Evolutionary conservation across 2,113 vertebrate species (phyloP).

Genomic region (Tylochromis polylepis): DNA sequence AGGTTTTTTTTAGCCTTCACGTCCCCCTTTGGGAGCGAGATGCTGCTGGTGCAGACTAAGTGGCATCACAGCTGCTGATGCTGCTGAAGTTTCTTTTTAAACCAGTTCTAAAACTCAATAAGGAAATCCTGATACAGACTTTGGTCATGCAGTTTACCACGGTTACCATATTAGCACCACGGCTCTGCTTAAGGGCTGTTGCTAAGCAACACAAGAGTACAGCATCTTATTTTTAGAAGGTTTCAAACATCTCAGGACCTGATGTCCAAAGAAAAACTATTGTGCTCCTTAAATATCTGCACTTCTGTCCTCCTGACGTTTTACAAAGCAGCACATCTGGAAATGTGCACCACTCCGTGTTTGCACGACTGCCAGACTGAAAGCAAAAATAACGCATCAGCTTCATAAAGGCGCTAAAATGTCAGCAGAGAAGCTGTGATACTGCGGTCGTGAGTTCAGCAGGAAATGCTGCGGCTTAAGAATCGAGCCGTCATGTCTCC

Average conservation of each 20-base stretch:
- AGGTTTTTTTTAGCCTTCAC: not conserved
- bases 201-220: constrained; percentile 41
- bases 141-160: not conserved
- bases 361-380: not conserved
- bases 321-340: not conserved
- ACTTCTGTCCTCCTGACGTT: not conserved
- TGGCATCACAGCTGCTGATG: not conserved
- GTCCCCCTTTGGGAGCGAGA: not conserved
- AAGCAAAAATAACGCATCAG: not conserved
- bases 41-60: not conserved
- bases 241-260: constrained; percentile 11
- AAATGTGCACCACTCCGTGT: not conserved
- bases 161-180: not conserved
- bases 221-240: constrained; percentile 47
- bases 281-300: not conserved
- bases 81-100: not conserved
- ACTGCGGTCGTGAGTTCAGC: not conserved
- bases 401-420: not conserved
- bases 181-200: constrained; percentile 23
- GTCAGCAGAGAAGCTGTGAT: not conserved
- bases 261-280: not conserved
- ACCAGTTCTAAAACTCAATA: not conserved
- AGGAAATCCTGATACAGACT: not conserved
- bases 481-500: not conserved
- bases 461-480: constrained; percentile 4